phyloP scores from a whole-genome alignment of 2,888 invertebrate species.

The Megalurothrips usitatus region DNA sequence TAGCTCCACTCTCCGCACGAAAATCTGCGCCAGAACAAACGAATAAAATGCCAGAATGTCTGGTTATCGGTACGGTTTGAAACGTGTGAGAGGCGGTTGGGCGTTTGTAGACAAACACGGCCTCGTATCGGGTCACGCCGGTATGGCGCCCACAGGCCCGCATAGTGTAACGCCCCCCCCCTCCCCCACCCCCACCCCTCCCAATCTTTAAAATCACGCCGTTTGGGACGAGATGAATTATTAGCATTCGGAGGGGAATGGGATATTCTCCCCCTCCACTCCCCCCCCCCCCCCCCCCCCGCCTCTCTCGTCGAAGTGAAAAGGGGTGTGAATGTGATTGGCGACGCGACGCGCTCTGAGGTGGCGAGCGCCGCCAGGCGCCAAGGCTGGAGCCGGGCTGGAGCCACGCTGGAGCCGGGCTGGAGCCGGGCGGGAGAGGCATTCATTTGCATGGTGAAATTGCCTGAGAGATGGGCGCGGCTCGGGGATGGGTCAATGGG shows the following conservation, averaged over 20 bases:
- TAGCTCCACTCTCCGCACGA: constrained; percentile 2
- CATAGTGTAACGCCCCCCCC: not conserved
- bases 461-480: not conserved
- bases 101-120: too few species aligned
- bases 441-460: constrained; percentile 5
- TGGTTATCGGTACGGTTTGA: too few species aligned
- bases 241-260: too few species aligned
- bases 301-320: not conserved
- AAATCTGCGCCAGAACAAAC: not conserved
- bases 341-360: not conserved
- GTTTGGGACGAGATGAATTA: too few species aligned
- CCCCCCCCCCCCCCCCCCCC: not conserved
- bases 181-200: not conserved
- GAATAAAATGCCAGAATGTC: too few species aligned
- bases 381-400: not conserved
- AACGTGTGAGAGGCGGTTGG: not conserved
- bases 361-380: not conserved
- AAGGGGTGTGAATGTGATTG: constrained; percentile 5
- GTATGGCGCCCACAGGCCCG: not conserved
- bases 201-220: not conserved
- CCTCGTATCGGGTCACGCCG: not conserved
- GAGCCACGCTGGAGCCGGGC: not conserved
- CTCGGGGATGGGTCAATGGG: not conserved
- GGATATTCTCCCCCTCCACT: too few species aligned
- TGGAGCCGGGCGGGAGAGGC: not conserved